These are phyloP conservation scores for Pangasius macronema DNA, from an alignment of 2,797 vertebrate species.

Conservation along the genomic window DNA sequence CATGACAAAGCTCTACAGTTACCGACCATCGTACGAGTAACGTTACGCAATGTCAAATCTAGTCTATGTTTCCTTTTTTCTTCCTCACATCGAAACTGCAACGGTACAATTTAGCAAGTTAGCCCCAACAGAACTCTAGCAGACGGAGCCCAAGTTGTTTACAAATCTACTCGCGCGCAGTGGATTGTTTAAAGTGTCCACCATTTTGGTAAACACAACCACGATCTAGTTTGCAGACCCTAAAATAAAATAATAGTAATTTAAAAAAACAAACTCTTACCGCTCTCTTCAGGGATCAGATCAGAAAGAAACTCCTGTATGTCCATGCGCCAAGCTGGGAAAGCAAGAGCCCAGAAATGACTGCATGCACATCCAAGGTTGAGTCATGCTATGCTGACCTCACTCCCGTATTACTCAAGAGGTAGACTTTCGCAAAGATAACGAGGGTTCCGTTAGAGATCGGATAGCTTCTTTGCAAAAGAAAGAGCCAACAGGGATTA, in stretches of 20 bases:
- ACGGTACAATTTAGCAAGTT: neutral
- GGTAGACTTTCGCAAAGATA: conserved; percentile 43
- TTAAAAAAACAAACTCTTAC: conserved; percentile 62
- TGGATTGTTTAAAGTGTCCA: conserved; percentile 17
- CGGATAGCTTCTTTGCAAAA: conserved; percentile 55
- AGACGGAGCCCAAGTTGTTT: conserved; percentile 58
- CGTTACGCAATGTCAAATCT: neutral
- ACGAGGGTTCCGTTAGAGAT: conserved; percentile 22
- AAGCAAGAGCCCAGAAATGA: conserved; percentile 63
- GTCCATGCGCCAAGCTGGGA: conserved; percentile 59
- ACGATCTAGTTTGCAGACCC: neutral
- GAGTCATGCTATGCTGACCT: conserved; percentile 81
- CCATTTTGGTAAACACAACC: conserved; percentile 41
- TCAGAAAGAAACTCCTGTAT: conserved; percentile 30
- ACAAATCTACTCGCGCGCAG: conserved; percentile 21
- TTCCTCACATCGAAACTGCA: neutral
- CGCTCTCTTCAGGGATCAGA: conserved; percentile 47
- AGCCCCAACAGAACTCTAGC: neutral
- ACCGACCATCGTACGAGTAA: conserved; percentile 43
- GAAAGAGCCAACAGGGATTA: conserved; percentile 39
- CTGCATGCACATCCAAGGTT: conserved; percentile 77
- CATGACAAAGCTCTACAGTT: neutral
- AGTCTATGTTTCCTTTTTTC: too few species aligned
- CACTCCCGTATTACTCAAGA: conserved; percentile 68
- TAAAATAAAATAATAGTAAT: neutral